phyloP scores from a whole-genome alignment of 53 echinoderm and acorn worm genomes.

The Zoroaster sp. region DNA sequence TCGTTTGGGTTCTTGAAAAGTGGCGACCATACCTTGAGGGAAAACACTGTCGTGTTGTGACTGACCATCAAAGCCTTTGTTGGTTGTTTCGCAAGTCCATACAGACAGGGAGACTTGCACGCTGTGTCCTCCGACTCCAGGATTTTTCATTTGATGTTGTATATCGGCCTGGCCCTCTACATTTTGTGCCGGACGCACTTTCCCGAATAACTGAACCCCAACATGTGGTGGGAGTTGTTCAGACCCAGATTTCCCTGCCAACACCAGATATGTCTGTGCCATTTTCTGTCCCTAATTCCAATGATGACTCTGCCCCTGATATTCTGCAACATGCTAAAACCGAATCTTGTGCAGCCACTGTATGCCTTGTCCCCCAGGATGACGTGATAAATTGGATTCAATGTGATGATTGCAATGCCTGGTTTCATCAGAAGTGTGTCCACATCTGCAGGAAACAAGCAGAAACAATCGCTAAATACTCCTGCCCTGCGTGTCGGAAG shows the following conservation, averaged over 20 bases:
- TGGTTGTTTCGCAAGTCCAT: conserved; percentile 58
- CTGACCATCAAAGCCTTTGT: conserved; percentile 57
- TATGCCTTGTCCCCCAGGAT: conserved; percentile 35
- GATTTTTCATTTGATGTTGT: conserved; percentile 31
- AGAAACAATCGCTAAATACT: not conserved
- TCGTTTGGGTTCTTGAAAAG: conserved; percentile 51
- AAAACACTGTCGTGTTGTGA: not conserved
- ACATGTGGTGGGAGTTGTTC: not conserved
- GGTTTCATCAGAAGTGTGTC: conserved; percentile 56
- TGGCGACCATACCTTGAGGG: conserved; percentile 59
- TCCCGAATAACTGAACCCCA: not conserved
- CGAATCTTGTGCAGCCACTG: conserved; percentile 1
- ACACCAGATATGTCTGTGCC: not conserved
- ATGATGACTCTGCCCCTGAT: not conserved
- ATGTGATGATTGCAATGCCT: conserved; percentile 44
- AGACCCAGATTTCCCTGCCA: not conserved
- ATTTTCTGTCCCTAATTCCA: not conserved
- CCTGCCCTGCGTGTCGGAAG: not conserved
- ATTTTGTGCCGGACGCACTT: conserved; percentile 27
- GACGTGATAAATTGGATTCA: conserved; percentile 53
- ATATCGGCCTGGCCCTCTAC: conserved; percentile 27
- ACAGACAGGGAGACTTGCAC: conserved; percentile 31
- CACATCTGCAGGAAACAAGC: not conserved
- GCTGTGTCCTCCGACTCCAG: conserved; percentile 54
- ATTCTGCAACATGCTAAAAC: not conserved